A percentile compares a stretch with the other conserved stretches of the same genome.
Evolutionary conservation across 2,888 invertebrate genomes (phyloP).

Genomic region (Synanthedon formicaeformis): DNA sequence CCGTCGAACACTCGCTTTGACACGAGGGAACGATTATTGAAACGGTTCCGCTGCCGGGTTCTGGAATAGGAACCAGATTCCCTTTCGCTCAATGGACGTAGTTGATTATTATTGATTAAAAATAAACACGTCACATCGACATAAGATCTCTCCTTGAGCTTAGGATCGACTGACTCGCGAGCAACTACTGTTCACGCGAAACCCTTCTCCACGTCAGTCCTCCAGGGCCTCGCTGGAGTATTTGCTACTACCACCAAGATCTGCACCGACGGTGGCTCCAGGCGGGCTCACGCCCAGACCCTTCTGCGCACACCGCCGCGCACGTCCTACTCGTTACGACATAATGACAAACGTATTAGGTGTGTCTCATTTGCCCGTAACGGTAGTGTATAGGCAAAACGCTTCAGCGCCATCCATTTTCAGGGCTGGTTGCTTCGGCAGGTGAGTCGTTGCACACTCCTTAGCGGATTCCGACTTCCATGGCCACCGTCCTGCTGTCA

Average conservation of each 20-base stretch:
- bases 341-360: constrained; percentile 30
- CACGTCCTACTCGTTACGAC: constrained; percentile 72
- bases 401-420: neutral
- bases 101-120: neutral
- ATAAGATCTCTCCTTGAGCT: neutral
- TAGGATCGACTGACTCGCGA: neutral
- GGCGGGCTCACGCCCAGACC: neutral
- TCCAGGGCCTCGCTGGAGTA: neutral
- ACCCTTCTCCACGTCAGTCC: neutral
- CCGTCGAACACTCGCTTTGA: neutral
- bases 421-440: constrained; percentile 41
- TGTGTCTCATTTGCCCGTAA: neutral
- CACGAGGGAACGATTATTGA: neutral
- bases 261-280: constrained; percentile 1
- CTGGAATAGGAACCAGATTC: neutral
- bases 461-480: constrained; percentile 80
- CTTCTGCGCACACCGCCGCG: neutral
- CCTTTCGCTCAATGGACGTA: neutral
- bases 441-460: constrained; percentile 72
- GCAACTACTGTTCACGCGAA: neutral
- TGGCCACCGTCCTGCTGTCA: constrained; percentile 80
- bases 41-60: neutral
- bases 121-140: neutral
- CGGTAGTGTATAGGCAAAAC: neutral
- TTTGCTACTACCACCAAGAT: constrained; percentile 1